Evolutionary conservation across 2,797 vertebrate species (phyloP).

Genomic region (Cichlasoma orientale): DNA sequence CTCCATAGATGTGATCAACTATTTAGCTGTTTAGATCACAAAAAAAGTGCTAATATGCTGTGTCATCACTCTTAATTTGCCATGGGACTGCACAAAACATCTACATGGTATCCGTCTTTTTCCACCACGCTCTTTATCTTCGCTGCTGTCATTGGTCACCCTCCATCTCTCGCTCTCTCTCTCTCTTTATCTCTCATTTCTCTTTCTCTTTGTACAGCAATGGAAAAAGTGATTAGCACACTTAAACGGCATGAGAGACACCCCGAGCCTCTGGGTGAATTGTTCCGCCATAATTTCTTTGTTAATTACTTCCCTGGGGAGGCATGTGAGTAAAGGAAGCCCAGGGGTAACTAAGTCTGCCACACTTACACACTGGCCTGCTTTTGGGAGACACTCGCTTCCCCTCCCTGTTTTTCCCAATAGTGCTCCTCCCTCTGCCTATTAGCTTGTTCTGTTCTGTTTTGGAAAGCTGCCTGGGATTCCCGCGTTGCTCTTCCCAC

Average conservation of each 20-base stretch:
- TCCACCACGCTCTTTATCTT: not conserved
- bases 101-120: not conserved
- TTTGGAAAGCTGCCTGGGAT: slow-evolving; percentile 23
- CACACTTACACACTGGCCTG: slow-evolving; percentile 77
- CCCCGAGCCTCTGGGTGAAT: slow-evolving; percentile 68
- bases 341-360: slow-evolving; percentile 67
- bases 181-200: not conserved
- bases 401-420: slow-evolving; percentile 2
- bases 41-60: slow-evolving; percentile 1
- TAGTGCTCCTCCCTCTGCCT: slow-evolving; percentile 10
- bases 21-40: not conserved
- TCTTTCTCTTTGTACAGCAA: slow-evolving; percentile 44
- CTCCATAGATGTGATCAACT: not conserved
- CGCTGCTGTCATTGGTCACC: not conserved
- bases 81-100: not conserved
- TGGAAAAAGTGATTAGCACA: slow-evolving; percentile 79
- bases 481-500: not conserved
- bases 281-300: slow-evolving; percentile 83
- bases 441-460: slow-evolving; percentile 43
- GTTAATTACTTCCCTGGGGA: slow-evolving; percentile 85
- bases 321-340: slow-evolving; percentile 63
- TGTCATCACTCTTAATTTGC: not conserved
- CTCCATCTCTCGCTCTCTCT: not conserved
- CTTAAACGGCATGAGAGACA: slow-evolving; percentile 74
- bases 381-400: slow-evolving; percentile 56